A percentile compares a stretch with the other conserved stretches of the same genome.
Evolutionary conservation across 2,797 vertebrate species (phyloP).

Genomic region (Anas bernieri): DNA sequence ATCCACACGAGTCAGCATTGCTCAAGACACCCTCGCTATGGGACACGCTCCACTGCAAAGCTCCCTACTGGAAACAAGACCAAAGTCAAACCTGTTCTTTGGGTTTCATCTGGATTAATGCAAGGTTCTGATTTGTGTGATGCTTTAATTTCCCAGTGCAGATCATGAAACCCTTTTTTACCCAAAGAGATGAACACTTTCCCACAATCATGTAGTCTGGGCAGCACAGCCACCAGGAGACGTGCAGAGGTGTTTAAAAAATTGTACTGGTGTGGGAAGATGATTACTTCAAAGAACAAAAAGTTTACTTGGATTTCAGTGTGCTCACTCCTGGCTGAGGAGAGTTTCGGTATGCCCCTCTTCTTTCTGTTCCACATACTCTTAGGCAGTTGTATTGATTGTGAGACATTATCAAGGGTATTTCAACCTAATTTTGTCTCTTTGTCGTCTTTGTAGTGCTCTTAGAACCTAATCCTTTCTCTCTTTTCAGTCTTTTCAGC

Average conservation of each 20-base stretch:
- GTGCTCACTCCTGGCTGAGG: background rate
- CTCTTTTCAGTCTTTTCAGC: background rate
- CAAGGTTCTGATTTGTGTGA: background rate
- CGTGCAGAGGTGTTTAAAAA: background rate
- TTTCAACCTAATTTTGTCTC: background rate
- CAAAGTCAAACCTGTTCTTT: background rate
- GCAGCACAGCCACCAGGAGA: background rate
- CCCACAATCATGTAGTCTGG: background rate
- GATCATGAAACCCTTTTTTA: background rate
- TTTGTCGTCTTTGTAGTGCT: background rate
- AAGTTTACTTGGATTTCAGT: background rate
- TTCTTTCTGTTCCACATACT: background rate
- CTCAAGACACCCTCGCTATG: background rate
- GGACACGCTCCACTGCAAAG: background rate
- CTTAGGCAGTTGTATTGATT: background rate
- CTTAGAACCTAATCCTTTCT: background rate
- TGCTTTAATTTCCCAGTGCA: background rate
- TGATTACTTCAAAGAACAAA: background rate
- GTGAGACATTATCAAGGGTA: background rate
- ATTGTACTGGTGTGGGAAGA: background rate
- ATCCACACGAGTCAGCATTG: fast-evolving
- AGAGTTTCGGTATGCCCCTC: background rate
- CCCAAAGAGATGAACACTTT: background rate
- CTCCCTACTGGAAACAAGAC: background rate
- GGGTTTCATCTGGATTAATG: background rate